These are phyloP conservation scores for Probaryconus sp. DNA, from an alignment of 1,140 invertebrate genomes.

Conservation along the genomic window DNA sequence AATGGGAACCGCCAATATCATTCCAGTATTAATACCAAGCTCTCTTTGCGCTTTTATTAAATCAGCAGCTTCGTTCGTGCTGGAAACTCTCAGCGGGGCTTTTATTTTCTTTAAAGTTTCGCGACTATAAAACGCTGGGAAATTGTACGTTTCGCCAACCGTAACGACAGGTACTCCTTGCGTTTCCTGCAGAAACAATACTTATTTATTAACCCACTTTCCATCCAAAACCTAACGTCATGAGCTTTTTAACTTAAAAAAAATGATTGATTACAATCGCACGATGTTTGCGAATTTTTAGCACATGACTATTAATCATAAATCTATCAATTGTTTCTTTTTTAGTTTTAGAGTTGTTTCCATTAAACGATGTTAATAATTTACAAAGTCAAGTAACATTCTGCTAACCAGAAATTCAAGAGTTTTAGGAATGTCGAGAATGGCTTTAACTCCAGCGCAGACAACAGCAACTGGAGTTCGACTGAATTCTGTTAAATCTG, in stretches of 20 bases:
- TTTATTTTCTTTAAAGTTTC: constrained; percentile 81
- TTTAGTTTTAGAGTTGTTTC: no score
- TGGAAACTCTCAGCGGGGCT: constrained; percentile 84
- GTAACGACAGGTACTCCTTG: constrained; percentile 94
- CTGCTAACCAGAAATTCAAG: constrained; percentile 94
- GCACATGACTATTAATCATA: no score
- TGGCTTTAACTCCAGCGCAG: constrained; percentile 97
- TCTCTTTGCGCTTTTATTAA: constrained; percentile 81
- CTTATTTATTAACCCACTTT: constrained; percentile 24
- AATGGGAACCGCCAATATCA: constrained; percentile 95
- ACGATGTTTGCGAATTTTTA: no score
- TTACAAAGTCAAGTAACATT: background rate
- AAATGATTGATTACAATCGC: no score
- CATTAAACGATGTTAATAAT: no score
- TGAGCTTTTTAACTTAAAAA: constrained; percentile 10
- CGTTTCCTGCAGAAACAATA: constrained; percentile 85
- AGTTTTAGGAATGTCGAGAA: constrained; percentile 95
- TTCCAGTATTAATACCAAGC: constrained; percentile 86
- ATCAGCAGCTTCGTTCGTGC: constrained; percentile 83
- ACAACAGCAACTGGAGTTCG: constrained; percentile 92
- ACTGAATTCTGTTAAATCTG: constrained; percentile 95
- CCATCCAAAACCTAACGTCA: no score
- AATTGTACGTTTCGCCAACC: constrained; percentile 81
- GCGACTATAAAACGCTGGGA: constrained; percentile 94
- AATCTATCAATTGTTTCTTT: no score